phyloP scores from a whole-genome alignment of 2,888 invertebrate species.

The Ormyrus pomaceus region DNA sequence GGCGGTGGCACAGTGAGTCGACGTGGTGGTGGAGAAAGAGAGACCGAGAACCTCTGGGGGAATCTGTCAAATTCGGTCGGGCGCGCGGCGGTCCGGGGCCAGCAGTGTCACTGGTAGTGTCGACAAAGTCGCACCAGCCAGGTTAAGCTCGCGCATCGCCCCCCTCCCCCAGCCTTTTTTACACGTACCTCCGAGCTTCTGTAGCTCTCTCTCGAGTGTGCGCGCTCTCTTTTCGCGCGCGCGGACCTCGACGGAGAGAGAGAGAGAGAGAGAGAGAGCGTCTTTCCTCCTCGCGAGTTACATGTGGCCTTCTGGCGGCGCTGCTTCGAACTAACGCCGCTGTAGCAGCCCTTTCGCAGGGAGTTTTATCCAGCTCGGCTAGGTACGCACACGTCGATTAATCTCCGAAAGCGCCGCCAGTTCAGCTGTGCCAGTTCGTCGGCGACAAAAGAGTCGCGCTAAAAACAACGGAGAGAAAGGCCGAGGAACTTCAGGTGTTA shows the following conservation, averaged over 20 bases:
- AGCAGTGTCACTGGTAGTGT: neutral
- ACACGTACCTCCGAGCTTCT: too few relatives aligned
- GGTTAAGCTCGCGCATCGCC: too few relatives aligned
- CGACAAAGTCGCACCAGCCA: too few relatives aligned
- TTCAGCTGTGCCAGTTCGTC: neutral
- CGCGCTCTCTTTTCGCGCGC: neutral
- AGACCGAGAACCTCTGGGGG: neutral
- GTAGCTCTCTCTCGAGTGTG: too few relatives aligned
- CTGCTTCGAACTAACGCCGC: slow-evolving; percentile 13
- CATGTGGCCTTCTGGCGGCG: slow-evolving; percentile 40
- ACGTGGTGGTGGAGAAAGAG: slow-evolving; percentile 24
- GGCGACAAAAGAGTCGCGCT: neutral
- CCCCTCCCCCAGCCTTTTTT: too few relatives aligned
- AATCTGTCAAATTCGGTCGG: slow-evolving; percentile 22
- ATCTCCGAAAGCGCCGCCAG: neutral
- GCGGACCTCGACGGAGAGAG: neutral
- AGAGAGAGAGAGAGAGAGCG: neutral
- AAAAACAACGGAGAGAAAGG: neutral
- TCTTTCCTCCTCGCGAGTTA: neutral
- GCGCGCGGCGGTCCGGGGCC: slow-evolving; percentile 1
- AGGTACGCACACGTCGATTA: slow-evolving; percentile 5
- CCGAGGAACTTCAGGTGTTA: slow-evolving; percentile 4
- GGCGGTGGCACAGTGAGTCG: slow-evolving; percentile 39
- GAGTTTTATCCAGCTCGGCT: slow-evolving; percentile 30
- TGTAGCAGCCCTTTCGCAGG: neutral